Base-by-base conservation (phyloP, 2,888 invertebrate genomes). In the Drosophila atripex region DNA sequence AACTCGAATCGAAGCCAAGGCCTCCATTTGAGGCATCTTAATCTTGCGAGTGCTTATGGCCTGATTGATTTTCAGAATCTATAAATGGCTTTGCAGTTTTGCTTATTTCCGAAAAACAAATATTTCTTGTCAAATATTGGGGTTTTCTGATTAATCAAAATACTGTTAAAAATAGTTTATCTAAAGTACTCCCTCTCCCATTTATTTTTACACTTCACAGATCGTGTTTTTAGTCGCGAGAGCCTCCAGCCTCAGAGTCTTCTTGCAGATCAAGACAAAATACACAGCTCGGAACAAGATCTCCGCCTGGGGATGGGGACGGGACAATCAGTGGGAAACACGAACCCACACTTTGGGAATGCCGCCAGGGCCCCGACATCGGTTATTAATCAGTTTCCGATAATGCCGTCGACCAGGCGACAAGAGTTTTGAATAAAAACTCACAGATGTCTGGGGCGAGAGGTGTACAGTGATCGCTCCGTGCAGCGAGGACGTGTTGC, bases 311-410 rank as follows among this genome's bases (percentile, higher is more conserved):
- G 32, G 66, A 58, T 49, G 52, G 25, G 43, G 38, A 18, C 14
- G 41, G 12, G 41, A 21, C 12, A 43, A 35, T n/a, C 43, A 43
- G 21, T 61, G 57, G 43, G 35, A 50, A 41, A 56, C 32, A 70
- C 28, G 54, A 50, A 35, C 25, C 41, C 30, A 61, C 39, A 57
- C 60, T 45, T 46, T 38, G 66, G 56, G 65, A 53, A 66, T 64
- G 56, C 55, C 65, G 64, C 68, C 78, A 73, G 53, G 63, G 75
- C 63, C 75, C 68, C 78, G 90, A 87, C 90, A 89, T 77, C 70
- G 65, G 84, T 86, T 88, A 90, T 90, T 90, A 90, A 90, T 90
- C 91, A 91, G 82, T 78, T 89, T 86, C 86, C 90, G 88, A 90
- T 90, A 89, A 82, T 88, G 77, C 83, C 82, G 80, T 76, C 80